Percentiles rank a stretch among this genome's conserved stretches.
Conservation (phyloP, 2,888 invertebrate species). For the Leuctra nigra region DNA sequence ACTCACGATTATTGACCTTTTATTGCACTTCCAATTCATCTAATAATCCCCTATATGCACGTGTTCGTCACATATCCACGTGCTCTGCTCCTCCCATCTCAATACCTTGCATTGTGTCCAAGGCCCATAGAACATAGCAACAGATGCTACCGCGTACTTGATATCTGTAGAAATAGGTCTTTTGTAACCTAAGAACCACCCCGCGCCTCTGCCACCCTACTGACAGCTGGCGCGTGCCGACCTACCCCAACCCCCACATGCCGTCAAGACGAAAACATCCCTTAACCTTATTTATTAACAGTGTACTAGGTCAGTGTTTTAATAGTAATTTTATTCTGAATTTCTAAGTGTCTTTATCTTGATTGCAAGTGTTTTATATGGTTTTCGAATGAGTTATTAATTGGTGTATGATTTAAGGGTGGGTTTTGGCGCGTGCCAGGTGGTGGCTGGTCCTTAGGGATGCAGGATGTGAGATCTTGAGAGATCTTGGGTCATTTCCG, state of each 20-base stretch:
- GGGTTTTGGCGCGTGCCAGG: not conserved
- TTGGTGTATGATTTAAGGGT: not conserved
- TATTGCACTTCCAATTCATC: no score
- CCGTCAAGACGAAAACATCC: not conserved
- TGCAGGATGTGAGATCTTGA: constrained; percentile 1
- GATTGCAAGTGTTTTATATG: no score
- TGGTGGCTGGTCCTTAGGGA: constrained; percentile 7
- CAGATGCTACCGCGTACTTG: no score
- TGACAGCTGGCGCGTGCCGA: constrained; percentile 10
- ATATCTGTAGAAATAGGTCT: constrained; percentile 11
- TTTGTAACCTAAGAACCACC: constrained; percentile 10
- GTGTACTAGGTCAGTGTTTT: not conserved
- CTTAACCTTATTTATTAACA: not conserved
- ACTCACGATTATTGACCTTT: no score
- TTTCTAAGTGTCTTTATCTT: not conserved
- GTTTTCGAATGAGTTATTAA: no score
- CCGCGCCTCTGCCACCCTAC: not conserved
- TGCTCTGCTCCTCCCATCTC: no score
- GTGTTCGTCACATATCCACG: no score
- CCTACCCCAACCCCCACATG: constrained; percentile 8
- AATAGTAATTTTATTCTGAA: not conserved
- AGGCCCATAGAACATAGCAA: no score
- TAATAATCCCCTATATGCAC: no score
- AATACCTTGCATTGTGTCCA: no score
- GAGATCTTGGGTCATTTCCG: not conserved